Evolutionary conservation across 2,113 vertebrate genomes (phyloP).

Genomic region (Mobula hypostoma): DNA sequence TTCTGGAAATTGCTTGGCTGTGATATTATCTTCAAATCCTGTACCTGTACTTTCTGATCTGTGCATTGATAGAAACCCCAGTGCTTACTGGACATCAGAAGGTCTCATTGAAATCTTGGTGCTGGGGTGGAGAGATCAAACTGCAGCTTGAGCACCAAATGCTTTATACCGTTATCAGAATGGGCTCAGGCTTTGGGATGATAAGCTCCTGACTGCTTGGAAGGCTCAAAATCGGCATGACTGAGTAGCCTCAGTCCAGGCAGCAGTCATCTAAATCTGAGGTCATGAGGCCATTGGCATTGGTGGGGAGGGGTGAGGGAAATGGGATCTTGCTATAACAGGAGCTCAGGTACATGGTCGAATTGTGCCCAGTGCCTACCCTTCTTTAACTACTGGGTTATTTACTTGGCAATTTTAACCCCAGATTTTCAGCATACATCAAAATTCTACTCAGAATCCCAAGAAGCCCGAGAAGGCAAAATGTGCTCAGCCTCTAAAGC

Average conservation of each 20-base stretch:
- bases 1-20: background rate
- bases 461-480: background rate
- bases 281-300: background rate
- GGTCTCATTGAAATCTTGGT: background rate
- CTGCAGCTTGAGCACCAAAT: background rate
- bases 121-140: background rate
- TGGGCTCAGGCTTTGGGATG: background rate
- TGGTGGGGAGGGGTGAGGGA: background rate
- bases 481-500: background rate
- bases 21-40: background rate
- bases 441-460: background rate
- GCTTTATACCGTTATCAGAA: too few relatives aligned
- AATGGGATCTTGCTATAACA: background rate
- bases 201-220: background rate
- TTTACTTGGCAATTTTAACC: background rate
- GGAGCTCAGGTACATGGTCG: background rate
- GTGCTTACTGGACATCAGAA: background rate
- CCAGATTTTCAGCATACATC: background rate
- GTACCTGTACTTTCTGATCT: background rate
- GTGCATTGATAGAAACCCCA: background rate
- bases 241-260: background rate
- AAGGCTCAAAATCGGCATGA: background rate
- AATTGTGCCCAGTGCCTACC: background rate
- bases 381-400: background rate
- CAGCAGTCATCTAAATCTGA: background rate